Evolutionary conservation across 2,888 invertebrate species (phyloP).

Genomic region (Dynastes hyllus): DNA sequence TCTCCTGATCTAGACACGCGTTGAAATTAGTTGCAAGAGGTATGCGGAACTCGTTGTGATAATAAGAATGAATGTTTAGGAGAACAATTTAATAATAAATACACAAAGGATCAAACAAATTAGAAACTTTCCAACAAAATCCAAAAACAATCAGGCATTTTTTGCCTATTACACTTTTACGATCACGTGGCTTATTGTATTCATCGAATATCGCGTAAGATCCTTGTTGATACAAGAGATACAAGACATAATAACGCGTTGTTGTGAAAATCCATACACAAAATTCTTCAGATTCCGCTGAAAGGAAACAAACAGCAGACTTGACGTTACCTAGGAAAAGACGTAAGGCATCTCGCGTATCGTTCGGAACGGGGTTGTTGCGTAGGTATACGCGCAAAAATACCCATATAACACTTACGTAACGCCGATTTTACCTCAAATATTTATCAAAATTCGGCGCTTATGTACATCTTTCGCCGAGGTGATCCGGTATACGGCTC

Average conservation of each 20-base stretch:
- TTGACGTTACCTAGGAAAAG: neutral
- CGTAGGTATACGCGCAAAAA: neutral
- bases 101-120: no score
- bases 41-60: no score
- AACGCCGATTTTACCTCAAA: slow-evolving; percentile 48
- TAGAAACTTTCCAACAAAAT: no score
- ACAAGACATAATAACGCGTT: slow-evolving; percentile 8
- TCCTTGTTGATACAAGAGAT: neutral
- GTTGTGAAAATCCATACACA: slow-evolving; percentile 1
- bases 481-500: slow-evolving; percentile 54
- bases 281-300: slow-evolving; percentile 24
- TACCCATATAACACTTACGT: slow-evolving; percentile 37
- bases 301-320: slow-evolving; percentile 23
- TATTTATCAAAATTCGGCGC: slow-evolving; percentile 49
- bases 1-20: no score
- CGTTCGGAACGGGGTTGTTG: slow-evolving; percentile 4
- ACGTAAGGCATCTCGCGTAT: neutral
- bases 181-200: no score
- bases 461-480: slow-evolving; percentile 54
- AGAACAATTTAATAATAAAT: no score
- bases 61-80: no score
- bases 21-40: no score
- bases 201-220: no score
- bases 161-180: no score
- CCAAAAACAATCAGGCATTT: no score